Conservation (phyloP, 1,140 invertebrate genomes). For the Temnothorax curvispinosus region DNA sequence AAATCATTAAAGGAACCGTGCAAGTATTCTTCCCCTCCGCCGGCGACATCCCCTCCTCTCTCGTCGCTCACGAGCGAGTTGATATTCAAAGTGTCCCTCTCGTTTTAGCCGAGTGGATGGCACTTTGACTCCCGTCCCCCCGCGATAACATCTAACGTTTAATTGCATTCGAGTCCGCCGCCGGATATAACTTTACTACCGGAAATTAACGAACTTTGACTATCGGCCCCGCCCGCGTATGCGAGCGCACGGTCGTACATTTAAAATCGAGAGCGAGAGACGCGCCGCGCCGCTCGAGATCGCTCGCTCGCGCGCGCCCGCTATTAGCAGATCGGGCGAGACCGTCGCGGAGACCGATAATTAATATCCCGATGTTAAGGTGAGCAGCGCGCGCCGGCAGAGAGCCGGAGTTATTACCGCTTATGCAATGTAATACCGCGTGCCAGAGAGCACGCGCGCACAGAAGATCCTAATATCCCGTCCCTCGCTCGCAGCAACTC, state of each 20-base stretch:
- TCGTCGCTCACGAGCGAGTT: slow-evolving; percentile 51
- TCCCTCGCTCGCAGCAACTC: slow-evolving; percentile 41
- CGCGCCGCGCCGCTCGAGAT: not conserved
- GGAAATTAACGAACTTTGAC: slow-evolving; percentile 81
- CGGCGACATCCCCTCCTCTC: not conserved
- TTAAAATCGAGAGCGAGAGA: slow-evolving; percentile 44
- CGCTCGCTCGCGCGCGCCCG: slow-evolving; percentile 38
- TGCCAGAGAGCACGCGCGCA: slow-evolving; percentile 21
- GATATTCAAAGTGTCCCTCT: slow-evolving; percentile 77
- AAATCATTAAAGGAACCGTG: slow-evolving; percentile 67
- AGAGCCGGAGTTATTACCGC: slow-evolving; percentile 63
- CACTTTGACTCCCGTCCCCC: slow-evolving; percentile 72
- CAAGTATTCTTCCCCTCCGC: slow-evolving; percentile 39
- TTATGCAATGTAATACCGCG: slow-evolving; percentile 63
- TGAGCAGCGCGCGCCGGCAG: slow-evolving; percentile 30
- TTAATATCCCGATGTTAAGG: slow-evolving; percentile 71
- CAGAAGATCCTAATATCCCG: slow-evolving; percentile 8
- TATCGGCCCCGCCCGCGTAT: slow-evolving; percentile 57
- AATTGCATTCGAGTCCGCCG: slow-evolving; percentile 80
- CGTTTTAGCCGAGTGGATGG: slow-evolving; percentile 74
- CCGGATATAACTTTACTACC: slow-evolving; percentile 80
- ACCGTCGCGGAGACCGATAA: slow-evolving; percentile 69
- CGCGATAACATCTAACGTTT: slow-evolving; percentile 77
- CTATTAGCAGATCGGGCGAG: slow-evolving; percentile 69
- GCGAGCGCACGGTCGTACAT: slow-evolving; percentile 32